phyloP scores from a whole-genome alignment of 2,113 vertebrate genomes.

The Bagarius yarrelli region DNA sequence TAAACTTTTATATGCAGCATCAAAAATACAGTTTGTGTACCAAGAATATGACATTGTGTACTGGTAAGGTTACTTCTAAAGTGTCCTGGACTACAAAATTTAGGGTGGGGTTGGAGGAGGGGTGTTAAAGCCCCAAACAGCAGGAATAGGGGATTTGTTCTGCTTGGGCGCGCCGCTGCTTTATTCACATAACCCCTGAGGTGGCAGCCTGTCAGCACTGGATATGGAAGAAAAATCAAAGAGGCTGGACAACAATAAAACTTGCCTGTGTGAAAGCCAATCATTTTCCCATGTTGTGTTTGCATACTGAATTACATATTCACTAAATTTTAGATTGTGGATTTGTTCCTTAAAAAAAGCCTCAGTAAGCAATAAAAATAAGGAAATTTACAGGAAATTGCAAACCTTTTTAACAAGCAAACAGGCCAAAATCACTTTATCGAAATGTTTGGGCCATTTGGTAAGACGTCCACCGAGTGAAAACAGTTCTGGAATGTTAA shows the following conservation, averaged over 20 bases:
- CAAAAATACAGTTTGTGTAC: not conserved
- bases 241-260: conserved; percentile 66
- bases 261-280: conserved; percentile 59
- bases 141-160: conserved; percentile 68
- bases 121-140: conserved; percentile 42
- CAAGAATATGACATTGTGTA: conserved; percentile 32
- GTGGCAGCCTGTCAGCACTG: conserved; percentile 66
- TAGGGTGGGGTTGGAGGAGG: not conserved
- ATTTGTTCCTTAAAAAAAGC: not conserved
- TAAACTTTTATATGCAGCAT: not conserved
- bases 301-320: conserved; percentile 45
- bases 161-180: conserved; percentile 58
- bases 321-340: not conserved
- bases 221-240: conserved; percentile 74
- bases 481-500: not conserved
- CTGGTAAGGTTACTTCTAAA: conserved; percentile 48
- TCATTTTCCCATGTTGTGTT: conserved; percentile 57
- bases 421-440: not conserved
- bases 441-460: not conserved
- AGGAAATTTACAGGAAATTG: conserved; percentile 10
- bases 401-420: conserved; percentile 4
- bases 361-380: not conserved
- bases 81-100: conserved; percentile 54
- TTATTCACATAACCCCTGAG: conserved; percentile 62
- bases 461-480: not conserved